A percentile compares a stretch with the other conserved stretches of the same genome.
phyloP scores from a whole-genome alignment of 2,888 invertebrate genomes.

The Sabatieria punctata region DNA sequence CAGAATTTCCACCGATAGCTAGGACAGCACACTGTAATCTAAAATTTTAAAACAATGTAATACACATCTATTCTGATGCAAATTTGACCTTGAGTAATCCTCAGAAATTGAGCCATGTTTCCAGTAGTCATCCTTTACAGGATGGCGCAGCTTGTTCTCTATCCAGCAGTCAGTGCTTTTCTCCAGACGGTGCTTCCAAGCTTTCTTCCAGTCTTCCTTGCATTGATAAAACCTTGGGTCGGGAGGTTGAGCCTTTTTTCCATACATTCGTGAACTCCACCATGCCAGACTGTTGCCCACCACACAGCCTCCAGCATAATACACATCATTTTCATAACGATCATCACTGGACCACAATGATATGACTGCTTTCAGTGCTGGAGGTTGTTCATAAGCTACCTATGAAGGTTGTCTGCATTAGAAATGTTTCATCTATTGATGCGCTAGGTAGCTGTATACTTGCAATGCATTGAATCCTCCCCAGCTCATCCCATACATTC shows the following conservation, averaged over 20 bases:
- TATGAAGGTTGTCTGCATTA: too few species aligned
- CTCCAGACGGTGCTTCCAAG: slow-evolving; percentile 8
- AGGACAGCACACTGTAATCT: too few species aligned
- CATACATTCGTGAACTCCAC: slow-evolving; percentile 14
- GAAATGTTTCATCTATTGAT: too few species aligned
- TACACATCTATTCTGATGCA: too few species aligned
- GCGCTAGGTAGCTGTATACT: too few species aligned
- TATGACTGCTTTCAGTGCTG: slow-evolving; percentile 13
- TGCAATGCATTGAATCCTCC: slow-evolving; percentile 17
- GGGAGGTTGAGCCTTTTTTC: slow-evolving; percentile 11
- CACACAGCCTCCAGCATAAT: slow-evolving; percentile 14
- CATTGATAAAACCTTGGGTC: slow-evolving; percentile 6
- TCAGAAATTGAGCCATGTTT: slow-evolving; percentile 13
- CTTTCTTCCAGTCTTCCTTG: slow-evolving; percentile 7
- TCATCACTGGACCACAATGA: slow-evolving; percentile 14
- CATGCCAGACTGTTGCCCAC: slow-evolving; percentile 10
- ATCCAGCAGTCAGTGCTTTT: too few species aligned
- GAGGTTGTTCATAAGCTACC: slow-evolving; percentile 11
- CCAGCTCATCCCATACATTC: slow-evolving; percentile 16
- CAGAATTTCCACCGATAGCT: slow-evolving; percentile 11
- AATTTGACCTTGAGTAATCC: slow-evolving; percentile 3
- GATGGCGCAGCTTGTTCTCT: too few species aligned
- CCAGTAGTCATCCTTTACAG: too few species aligned
- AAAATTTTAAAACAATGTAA: too few species aligned
- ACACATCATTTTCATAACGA: slow-evolving; percentile 13